These are phyloP conservation scores for Poecilia velifera DNA, from an alignment of 2,797 vertebrate genomes.

Conservation along the genomic window DNA sequence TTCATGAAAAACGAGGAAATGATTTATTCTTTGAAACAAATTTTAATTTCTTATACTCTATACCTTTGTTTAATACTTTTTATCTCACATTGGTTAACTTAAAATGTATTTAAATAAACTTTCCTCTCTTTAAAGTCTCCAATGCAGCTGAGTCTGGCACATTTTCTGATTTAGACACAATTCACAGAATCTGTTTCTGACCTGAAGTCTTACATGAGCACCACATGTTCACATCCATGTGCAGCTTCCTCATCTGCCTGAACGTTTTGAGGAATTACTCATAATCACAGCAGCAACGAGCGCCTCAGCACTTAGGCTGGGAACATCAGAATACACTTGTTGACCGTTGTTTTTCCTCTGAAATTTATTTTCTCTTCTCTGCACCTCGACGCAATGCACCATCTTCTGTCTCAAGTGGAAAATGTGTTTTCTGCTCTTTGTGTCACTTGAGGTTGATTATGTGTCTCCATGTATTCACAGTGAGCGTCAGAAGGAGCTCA, in stretches of 20 bases:
- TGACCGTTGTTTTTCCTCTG: conserved; percentile 32
- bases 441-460: conserved; percentile 34
- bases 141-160: neutral
- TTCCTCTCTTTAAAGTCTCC: neutral
- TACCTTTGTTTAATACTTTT: neutral
- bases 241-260: conserved; percentile 7
- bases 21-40: no score
- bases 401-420: conserved; percentile 20
- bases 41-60: neutral
- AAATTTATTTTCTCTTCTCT: conserved; percentile 47
- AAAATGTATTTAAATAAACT: neutral
- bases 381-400: conserved; percentile 12
- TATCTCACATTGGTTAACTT: neutral
- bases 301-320: conserved; percentile 12
- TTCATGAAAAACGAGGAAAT: no score
- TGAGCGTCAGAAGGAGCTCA: conserved; percentile 7
- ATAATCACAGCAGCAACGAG: conserved; percentile 25
- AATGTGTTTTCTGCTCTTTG: conserved; percentile 20
- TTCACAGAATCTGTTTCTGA: neutral
- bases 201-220: neutral
- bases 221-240: neutral
- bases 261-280: conserved; percentile 36
- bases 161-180: neutral
- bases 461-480: conserved; percentile 11
- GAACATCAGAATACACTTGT: conserved; percentile 31